Evolutionary conservation across 1,140 invertebrate species (phyloP).

Genomic region (Euura saliciscinereae): DNA sequence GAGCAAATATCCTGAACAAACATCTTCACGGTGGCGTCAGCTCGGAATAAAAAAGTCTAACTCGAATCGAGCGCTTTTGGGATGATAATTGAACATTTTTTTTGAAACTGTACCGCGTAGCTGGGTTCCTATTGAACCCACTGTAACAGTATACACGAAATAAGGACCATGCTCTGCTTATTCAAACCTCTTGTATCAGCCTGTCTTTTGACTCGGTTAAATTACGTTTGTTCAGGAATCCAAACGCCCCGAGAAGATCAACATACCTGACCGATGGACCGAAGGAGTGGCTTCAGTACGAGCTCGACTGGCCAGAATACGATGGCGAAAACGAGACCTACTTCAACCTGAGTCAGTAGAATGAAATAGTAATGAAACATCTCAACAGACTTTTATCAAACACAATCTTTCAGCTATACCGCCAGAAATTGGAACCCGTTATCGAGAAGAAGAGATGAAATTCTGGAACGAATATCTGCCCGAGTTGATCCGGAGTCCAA

Average conservation of each 20-base stretch:
- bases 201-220: slow-evolving; percentile 16
- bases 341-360: slow-evolving; percentile 74
- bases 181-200: not conserved
- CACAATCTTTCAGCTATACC: slow-evolving; percentile 66
- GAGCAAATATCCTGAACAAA: not conserved
- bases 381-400: too few species aligned
- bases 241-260: slow-evolving; percentile 70
- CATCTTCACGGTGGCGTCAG: not conserved
- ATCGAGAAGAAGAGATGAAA: slow-evolving; percentile 68
- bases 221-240: slow-evolving; percentile 65
- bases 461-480: slow-evolving; percentile 78
- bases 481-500: slow-evolving; percentile 59
- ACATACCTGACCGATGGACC: slow-evolving; percentile 63
- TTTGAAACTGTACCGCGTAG: too few species aligned
- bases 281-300: slow-evolving; percentile 70
- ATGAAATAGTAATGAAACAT: not conserved
- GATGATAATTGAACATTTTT: too few species aligned
- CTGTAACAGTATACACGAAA: too few species aligned
- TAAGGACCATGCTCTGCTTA: too few species aligned
- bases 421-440: slow-evolving; percentile 66
- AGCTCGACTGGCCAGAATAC: slow-evolving; percentile 81
- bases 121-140: too few species aligned
- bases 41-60: not conserved
- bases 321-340: slow-evolving; percentile 74
- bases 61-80: too few species aligned